These are phyloP conservation scores for Drosophila aff. DNA, from an alignment of 1,140 invertebrate species.

Conservation along the genomic window DNA sequence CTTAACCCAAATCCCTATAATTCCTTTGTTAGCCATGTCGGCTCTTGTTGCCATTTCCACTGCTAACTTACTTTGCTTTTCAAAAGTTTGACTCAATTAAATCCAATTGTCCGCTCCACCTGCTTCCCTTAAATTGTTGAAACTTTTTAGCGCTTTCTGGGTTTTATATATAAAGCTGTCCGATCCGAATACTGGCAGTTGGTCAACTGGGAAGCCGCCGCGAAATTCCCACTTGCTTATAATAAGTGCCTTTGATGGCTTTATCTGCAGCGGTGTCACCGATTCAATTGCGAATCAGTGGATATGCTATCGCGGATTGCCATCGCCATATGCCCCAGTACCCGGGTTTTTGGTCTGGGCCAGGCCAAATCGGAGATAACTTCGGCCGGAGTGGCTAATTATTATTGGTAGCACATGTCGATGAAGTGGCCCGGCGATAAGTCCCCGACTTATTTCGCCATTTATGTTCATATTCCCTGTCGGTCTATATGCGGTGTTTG, in stretches of 20 bases:
- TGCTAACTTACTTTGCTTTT: conserved; percentile 45
- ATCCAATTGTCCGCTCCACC: conserved; percentile 32
- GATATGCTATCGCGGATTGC: conserved; percentile 39
- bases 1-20: neutral
- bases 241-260: conserved; percentile 46
- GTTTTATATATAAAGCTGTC: conserved; percentile 40
- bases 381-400: conserved; percentile 54
- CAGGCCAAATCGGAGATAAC: conserved; percentile 18
- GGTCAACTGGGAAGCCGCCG: conserved; percentile 22
- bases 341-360: neutral
- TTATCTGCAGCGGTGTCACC: conserved; percentile 34
- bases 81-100: conserved; percentile 44
- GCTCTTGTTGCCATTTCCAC: conserved; percentile 34
- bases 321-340: conserved; percentile 5
- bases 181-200: conserved; percentile 40
- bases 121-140: conserved; percentile 35
- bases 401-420: conserved; percentile 68
- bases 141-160: neutral
- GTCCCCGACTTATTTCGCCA: conserved; percentile 24
- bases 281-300: conserved; percentile 45
- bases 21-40: conserved; percentile 28
- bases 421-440: conserved; percentile 59
- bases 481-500: conserved; percentile 13
- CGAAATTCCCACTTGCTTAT: conserved; percentile 26
- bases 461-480: neutral